Base-by-base conservation (phyloP, 2,113 vertebrate species). In the Chloroceryle aenea region DNA sequence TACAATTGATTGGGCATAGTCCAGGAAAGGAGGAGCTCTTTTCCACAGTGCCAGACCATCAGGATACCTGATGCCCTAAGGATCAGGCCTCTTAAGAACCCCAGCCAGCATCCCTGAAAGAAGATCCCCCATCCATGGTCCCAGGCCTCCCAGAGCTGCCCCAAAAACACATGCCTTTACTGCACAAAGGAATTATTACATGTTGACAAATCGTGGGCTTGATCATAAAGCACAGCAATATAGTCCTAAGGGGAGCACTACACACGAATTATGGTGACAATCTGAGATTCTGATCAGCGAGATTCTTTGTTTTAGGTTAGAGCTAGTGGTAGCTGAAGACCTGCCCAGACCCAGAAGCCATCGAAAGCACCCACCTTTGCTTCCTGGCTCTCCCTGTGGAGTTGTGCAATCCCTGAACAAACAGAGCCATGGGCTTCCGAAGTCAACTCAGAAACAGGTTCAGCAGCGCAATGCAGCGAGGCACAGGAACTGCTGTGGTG, bases 341-440 rank as follows among this genome's bases (percentile, higher is more conserved):
- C 52, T 53, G 68, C 62, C 5, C 21, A n/a, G n/a, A 74, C 36
- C 40, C 3, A 4, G 34, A 52, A 61, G 42, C 47, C 74, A 14
- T 0, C 45, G n/a, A 19, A 52, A 83, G 22, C 50, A 86, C 88
- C 59, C 72, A 98, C 98, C 96, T 95, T 98, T 7, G 62, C 59
- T 40, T 98, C 97, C 90, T 96, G 97, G 38, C 67, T 95, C 64
- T 93, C 90, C 11, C 77, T 76, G 73, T 85, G 72, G 62, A 86
- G 85, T 32, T 96, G 93, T 73, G 93, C 87, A 47, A 84, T 47
- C 10, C 80, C 94, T 62, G 92, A 80, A 59, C 73, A 95, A 5
- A 85, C 29, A 64, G 93, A 90, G 90, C 72, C 50, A 59, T 77
- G 78, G 15, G 59, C 42, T 48, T 97, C 97, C 1, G 48, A 14